Conservation (phyloP, 2,888 invertebrate genomes). For the Hanleya hanleyi region DNA sequence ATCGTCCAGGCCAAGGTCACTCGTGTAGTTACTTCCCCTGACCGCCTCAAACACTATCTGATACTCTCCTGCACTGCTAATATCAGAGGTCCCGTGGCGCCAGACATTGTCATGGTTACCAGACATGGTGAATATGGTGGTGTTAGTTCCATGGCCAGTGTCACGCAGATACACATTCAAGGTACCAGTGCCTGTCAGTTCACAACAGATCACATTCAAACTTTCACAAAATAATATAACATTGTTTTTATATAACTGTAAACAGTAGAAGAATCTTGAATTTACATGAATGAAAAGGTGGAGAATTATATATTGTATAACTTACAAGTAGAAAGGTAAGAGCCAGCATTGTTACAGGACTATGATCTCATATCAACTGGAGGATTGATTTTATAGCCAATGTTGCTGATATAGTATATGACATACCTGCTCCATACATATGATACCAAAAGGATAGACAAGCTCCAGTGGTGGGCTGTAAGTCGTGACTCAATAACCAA, state of each 20-base stretch:
- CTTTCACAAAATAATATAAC: too few relatives aligned
- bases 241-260: too few relatives aligned
- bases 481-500: conserved; percentile 49
- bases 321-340: too few relatives aligned
- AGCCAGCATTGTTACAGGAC: too few relatives aligned
- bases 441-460: conserved; percentile 68
- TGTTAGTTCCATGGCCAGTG: background rate
- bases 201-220: too few relatives aligned
- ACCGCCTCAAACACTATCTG: conserved; percentile 60
- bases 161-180: background rate
- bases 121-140: conserved; percentile 7
- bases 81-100: background rate
- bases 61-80: conserved; percentile 22
- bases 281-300: too few relatives aligned
- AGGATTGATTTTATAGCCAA: too few relatives aligned
- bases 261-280: too few relatives aligned
- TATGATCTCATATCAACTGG: too few relatives aligned
- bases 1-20: conserved; percentile 63
- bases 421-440: conserved; percentile 57
- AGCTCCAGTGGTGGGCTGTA: conserved; percentile 49
- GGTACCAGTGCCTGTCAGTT: background rate
- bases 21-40: conserved; percentile 47
- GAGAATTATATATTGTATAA: too few relatives aligned
- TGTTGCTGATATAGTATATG: too few relatives aligned
- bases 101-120: conserved; percentile 22